Conservation (phyloP, 1,140 invertebrate genomes). For the Drosophila malerkotliana region DNA sequence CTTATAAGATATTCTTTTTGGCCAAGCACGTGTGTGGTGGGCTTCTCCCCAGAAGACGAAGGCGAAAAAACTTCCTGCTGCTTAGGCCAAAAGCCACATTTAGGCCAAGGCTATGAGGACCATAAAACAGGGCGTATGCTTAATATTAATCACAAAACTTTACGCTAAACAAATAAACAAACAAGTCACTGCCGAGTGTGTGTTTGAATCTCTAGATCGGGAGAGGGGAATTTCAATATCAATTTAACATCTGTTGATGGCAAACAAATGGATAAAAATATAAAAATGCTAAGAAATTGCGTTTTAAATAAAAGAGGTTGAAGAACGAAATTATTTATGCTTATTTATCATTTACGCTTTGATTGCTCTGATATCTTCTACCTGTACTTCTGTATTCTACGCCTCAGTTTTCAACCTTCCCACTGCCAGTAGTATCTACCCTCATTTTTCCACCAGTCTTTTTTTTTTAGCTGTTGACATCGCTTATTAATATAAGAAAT, state of each 20-base stretch:
- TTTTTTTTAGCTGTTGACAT: conserved; percentile 48
- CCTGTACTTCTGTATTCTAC: not conserved
- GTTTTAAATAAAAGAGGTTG: conserved; percentile 36
- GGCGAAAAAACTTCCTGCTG: conserved; percentile 25
- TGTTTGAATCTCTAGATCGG: not conserved
- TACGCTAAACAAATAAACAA: conserved; percentile 20
- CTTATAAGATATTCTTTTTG: conserved; percentile 44
- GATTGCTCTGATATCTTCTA: conserved; percentile 59
- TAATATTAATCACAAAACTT: conserved; percentile 41
- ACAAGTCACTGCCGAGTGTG: not conserved
- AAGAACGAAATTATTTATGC: conserved; percentile 68
- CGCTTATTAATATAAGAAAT: conserved; percentile 57
- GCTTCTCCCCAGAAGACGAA: conserved; percentile 2
- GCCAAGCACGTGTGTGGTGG: conserved; percentile 2
- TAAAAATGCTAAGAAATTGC: conserved; percentile 52
- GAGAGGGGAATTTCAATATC: conserved; percentile 34
- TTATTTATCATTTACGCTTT: conserved; percentile 79
- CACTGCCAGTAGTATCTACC: not conserved
- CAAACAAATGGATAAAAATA: conserved; percentile 24
- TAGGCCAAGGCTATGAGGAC: conserved; percentile 24
- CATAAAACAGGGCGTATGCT: conserved; percentile 32
- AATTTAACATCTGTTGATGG: conserved; percentile 40
- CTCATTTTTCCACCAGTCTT: conserved; percentile 9
- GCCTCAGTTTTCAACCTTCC: not conserved
- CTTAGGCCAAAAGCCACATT: conserved; percentile 30